These are phyloP conservation scores for Hypotaenidia philippensis DNA, from an alignment of 2,797 vertebrate species.

Conservation along the genomic window DNA sequence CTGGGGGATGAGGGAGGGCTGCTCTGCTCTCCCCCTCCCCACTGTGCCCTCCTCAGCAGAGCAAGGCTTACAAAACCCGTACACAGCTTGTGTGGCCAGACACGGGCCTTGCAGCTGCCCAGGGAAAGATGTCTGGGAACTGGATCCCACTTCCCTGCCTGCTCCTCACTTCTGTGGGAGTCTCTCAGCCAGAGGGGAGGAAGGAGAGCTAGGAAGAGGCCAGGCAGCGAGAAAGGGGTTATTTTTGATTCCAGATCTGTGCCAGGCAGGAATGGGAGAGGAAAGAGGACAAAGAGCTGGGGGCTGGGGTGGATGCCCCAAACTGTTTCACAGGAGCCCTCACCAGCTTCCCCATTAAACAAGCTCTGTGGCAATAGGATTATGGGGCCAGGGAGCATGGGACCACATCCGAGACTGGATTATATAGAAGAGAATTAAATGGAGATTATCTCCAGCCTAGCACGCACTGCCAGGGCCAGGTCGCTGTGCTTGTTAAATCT, in stretches of 20 bases:
- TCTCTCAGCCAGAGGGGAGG: not conserved
- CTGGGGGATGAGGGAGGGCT: accelerated
- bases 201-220: not conserved
- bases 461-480: not conserved
- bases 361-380: constrained; percentile 43
- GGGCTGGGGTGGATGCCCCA: not conserved
- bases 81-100: not conserved
- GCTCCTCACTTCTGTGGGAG: accelerated
- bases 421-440: constrained; percentile 67
- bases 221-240: not conserved
- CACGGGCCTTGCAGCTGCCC: not conserved
- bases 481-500: not conserved
- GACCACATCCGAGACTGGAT: constrained; percentile 41
- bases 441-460: constrained; percentile 60
- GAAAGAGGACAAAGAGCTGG: not conserved
- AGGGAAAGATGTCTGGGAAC: not conserved
- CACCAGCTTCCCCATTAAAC: constrained; percentile 33
- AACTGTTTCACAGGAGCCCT: not conserved
- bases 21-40: not conserved
- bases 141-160: not conserved
- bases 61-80: not conserved
- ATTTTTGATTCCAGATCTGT: not conserved
- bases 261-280: not conserved
- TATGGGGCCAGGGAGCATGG: constrained; percentile 49
- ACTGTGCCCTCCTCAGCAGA: not conserved